Evolutionary conservation across 2,797 vertebrate genomes (phyloP).

Genomic region (Etheostoma nigrum): DNA sequence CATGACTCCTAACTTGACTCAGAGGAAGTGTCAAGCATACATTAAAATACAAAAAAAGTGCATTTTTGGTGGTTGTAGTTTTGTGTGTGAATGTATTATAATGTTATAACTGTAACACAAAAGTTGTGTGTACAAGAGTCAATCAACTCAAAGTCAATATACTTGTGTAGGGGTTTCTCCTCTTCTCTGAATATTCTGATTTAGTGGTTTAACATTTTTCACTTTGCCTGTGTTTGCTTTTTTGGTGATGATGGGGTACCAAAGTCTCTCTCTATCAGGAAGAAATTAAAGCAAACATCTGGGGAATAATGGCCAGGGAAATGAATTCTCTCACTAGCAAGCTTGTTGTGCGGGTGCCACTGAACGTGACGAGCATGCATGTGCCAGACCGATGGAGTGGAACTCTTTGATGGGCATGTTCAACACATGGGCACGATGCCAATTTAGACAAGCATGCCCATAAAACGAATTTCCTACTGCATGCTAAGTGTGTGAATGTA

Average conservation of each 20-base stretch:
- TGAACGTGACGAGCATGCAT: constrained; percentile 84
- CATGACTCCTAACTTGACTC: constrained; percentile 24
- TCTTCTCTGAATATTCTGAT: constrained; percentile 56
- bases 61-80: constrained; percentile 17
- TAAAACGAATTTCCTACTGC: constrained; percentile 60
- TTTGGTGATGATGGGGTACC: constrained; percentile 68
- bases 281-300: constrained; percentile 85
- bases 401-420: constrained; percentile 84
- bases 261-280: constrained; percentile 76
- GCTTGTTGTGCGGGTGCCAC: constrained; percentile 73
- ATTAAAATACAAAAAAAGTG: constrained; percentile 10
- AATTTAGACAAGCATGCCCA: constrained; percentile 83
- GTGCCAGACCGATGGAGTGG: constrained; percentile 75
- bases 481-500: constrained; percentile 57
- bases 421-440: constrained; percentile 82
- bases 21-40: neutral
- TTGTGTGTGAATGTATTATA: constrained; percentile 18
- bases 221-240: constrained; percentile 61
- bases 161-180: constrained; percentile 8
- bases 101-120: constrained; percentile 19
- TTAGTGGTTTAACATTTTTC: constrained; percentile 48
- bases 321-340: constrained; percentile 76
- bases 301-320: constrained; percentile 82
- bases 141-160: constrained; percentile 21
- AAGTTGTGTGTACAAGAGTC: constrained; percentile 6